Base-by-base conservation (phyloP, 2,113 vertebrate species). In the Halichoeres trimaculatus region DNA sequence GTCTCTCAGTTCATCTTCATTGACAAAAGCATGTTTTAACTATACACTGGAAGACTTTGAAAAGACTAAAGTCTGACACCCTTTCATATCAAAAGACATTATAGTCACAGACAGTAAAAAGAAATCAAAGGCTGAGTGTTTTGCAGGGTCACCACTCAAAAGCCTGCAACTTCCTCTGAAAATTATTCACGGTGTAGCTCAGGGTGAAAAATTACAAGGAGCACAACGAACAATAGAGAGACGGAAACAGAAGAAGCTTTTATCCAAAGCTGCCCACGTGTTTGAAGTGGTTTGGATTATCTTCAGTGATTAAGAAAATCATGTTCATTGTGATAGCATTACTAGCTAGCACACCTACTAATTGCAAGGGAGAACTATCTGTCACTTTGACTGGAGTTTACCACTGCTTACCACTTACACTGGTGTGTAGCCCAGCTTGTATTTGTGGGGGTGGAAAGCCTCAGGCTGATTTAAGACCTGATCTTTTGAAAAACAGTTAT, bases 1-100 rank as follows among this genome's bases (percentile, higher is more conserved):
- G 40, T 70, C 55, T 60, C 13, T 1, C 1, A 3, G 24, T 70
- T 80, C 34, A 24, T 67, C 52, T 59, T 22, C 38, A 45, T 24
- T 38, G 16, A 10, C 22, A 22, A 67, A 55, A 35, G 26, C 23
- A 24, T 11, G 24, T 14, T 19, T 55, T 30, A 30, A 5, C 53
- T 7, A 12, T 55, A n/a, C 26, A 55, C 16, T 34, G 2, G 53
- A 55, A 55, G 53, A 55, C 53, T 55, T 35, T 35, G 9, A n/a
- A 55, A 55, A 35, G 52, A 30, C 53, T 55, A 19, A 55, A 19
- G 17, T 55, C 53, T 35, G 53, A 55, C 30, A 35, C 9, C 17
- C 53, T 19, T 17, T 55, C 26, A 55, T 17, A 17, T 34, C 26
- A n/a, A 1, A 19, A 34, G 26, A 55, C 17, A 34, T n/a, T 47